phyloP scores from a whole-genome alignment of 2,888 invertebrate genomes.

The Rhogogaster chlorosoma region DNA sequence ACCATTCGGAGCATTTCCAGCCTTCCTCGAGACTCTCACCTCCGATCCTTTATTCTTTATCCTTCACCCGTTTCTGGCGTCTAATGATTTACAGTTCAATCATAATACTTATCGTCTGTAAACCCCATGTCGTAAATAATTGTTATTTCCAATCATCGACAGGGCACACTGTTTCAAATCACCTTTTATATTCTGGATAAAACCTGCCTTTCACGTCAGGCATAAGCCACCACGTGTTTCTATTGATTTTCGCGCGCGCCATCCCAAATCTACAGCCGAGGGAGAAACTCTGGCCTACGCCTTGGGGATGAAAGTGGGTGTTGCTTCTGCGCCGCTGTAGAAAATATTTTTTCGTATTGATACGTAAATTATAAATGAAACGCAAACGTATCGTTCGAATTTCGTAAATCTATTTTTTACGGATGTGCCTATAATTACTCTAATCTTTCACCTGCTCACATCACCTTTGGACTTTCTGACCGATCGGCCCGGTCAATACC shows the following conservation, averaged over 20 bases:
- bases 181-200: neutral
- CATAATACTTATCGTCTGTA: neutral
- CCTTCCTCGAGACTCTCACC: neutral
- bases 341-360: neutral
- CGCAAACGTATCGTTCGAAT: neutral
- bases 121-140: neutral
- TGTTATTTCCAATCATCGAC: neutral
- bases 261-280: constrained; percentile 38
- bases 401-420: neutral
- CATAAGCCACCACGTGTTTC: constrained; percentile 68
- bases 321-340: neutral
- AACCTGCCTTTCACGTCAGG: neutral
- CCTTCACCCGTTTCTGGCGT: neutral
- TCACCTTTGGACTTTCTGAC: neutral
- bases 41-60: neutral
- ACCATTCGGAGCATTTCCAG: neutral
- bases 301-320: constrained; percentile 50
- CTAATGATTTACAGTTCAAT: neutral
- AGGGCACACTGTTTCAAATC: neutral
- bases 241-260: constrained; percentile 72
- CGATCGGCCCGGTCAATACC: neutral
- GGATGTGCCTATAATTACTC: neutral
- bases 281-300: constrained; percentile 39
- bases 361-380: neutral
- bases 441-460: neutral